These are phyloP conservation scores for Willisornis vidua DNA, from an alignment of 2,113 vertebrate species.

Conservation along the genomic window DNA sequence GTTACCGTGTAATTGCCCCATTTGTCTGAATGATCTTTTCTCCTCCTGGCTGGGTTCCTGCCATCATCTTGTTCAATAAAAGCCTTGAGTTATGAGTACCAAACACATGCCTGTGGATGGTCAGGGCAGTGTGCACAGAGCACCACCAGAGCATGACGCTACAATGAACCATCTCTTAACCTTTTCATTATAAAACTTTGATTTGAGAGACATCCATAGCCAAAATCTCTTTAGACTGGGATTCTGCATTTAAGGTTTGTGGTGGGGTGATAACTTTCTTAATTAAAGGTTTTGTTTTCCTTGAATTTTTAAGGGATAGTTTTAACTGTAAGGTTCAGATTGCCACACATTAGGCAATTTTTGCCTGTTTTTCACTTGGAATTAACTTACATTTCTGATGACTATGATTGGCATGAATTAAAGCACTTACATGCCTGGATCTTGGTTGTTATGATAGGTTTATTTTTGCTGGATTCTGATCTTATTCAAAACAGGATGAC, in stretches of 20 bases:
- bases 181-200: not conserved
- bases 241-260: not conserved
- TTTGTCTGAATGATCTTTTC: constrained; percentile 50
- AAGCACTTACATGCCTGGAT: not conserved
- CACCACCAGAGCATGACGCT: not conserved
- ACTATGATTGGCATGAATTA: not conserved
- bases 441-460: not conserved
- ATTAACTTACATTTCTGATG: not conserved
- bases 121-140: not conserved
- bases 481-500: not conserved
- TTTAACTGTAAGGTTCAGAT: not conserved
- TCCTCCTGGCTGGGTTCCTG: constrained; percentile 6
- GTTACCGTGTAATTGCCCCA: constrained; percentile 49
- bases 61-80: constrained; percentile 15
- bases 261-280: not conserved
- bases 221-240: not conserved
- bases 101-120: not conserved
- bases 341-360: not conserved
- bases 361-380: not conserved
- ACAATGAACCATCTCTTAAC: not conserved
- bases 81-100: not conserved
- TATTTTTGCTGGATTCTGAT: not conserved
- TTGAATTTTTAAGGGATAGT: not conserved
- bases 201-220: not conserved
- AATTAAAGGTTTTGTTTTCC: not conserved